Percentiles rank a stretch among this genome's conserved stretches.
These are phyloP conservation scores for Tokudaia muenninki DNA, from an alignment of 2,797 vertebrate species.

Conservation along the genomic window DNA sequence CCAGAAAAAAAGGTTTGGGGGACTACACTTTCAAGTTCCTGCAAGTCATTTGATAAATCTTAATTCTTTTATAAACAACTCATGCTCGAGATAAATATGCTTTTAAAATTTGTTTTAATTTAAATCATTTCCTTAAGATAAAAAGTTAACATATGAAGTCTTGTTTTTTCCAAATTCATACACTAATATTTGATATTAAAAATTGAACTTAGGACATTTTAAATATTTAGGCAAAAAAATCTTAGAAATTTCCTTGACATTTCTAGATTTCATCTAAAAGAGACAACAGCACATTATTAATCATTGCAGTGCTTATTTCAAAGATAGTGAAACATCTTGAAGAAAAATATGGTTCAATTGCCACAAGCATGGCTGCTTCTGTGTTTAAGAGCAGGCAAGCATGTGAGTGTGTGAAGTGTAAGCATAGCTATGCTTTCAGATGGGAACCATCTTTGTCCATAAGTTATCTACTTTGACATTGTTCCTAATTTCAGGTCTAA, in stretches of 20 bases:
- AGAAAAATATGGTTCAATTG: neutral
- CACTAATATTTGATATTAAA: neutral
- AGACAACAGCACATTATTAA: neutral
- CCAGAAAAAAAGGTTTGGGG: neutral
- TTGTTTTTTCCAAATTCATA: neutral
- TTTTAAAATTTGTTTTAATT: neutral
- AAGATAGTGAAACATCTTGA: neutral
- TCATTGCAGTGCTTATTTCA: slow-evolving; percentile 19
- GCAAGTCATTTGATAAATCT: neutral
- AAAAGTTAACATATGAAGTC: neutral
- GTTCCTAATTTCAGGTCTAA: slow-evolving; percentile 48
- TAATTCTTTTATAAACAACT: slow-evolving; percentile 40
- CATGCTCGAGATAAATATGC: slow-evolving; percentile 10
- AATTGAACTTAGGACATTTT: slow-evolving; percentile 9
- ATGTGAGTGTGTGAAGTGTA: neutral
- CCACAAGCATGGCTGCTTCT: neutral
- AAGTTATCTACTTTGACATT: slow-evolving; percentile 7
- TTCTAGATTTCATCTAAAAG: slow-evolving; percentile 23
- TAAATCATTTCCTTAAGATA: slow-evolving; percentile 10
- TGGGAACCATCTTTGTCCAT: neutral
- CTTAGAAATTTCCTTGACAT: neutral
- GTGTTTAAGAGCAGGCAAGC: neutral
- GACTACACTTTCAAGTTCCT: neutral
- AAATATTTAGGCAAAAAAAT: slow-evolving; percentile 23
- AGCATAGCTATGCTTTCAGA: neutral